Evolutionary conservation across 2,797 vertebrate genomes (phyloP).

Genomic region (Peromyscus eremicus): DNA sequence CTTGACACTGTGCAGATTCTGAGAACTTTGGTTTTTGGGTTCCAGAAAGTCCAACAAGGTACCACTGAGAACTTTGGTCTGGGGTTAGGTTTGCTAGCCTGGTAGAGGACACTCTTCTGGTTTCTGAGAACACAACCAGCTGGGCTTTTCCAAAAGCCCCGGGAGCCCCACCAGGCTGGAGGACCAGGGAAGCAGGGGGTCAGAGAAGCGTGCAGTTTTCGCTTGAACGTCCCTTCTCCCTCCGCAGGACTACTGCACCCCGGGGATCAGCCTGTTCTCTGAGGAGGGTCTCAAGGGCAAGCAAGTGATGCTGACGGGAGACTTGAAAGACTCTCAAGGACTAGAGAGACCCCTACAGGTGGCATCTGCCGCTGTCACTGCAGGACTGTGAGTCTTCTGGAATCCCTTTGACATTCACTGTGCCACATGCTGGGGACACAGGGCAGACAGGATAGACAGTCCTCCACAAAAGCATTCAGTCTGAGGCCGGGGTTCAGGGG

Average conservation of each 20-base stretch:
- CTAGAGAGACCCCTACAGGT: constrained; percentile 91
- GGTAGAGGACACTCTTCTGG: neutral
- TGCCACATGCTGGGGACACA: neutral
- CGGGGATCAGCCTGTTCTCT: constrained; percentile 93
- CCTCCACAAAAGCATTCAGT: neutral
- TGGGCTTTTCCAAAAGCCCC: constrained; percentile 3
- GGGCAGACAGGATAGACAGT: neutral
- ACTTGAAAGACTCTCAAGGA: constrained; percentile 91
- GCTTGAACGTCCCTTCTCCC: neutral
- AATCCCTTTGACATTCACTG: neutral
- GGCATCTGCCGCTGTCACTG: constrained; percentile 94
- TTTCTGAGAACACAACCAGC: neutral
- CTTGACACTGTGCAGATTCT: neutral
- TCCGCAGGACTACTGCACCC: constrained; percentile 92
- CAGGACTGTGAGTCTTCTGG: constrained; percentile 93
- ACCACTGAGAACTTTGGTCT: constrained; percentile 4
- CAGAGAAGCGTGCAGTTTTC: neutral
- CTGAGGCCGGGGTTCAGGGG: neutral
- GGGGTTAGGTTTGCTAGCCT: neutral
- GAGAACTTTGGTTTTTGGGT: constrained; percentile 40
- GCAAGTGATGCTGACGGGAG: constrained; percentile 91
- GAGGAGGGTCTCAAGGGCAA: constrained; percentile 94
- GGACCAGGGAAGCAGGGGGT: neutral
- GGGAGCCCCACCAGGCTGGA: neutral
- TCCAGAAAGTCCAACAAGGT: neutral